Evolutionary conservation across 2,888 invertebrate genomes (phyloP).

Genomic region (Bembecia ichneumoniformis): DNA sequence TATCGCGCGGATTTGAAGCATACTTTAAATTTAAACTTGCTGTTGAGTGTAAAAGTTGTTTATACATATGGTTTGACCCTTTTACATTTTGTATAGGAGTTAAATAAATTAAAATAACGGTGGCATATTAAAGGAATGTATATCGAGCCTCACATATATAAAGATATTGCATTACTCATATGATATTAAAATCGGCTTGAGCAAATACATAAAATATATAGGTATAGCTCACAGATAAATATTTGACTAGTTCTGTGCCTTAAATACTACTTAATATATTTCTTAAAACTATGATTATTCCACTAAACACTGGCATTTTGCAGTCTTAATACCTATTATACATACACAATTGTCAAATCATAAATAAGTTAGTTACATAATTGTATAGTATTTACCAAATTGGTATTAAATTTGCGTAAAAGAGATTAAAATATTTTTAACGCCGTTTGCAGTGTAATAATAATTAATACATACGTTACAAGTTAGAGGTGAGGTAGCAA

Average conservation of each 20-base stretch:
- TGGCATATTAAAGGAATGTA: slow-evolving; percentile 19
- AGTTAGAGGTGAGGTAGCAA: slow-evolving; percentile 69
- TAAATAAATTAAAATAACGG: slow-evolving; percentile 8
- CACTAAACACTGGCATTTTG: slow-evolving; percentile 61
- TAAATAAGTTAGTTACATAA: too few relatives aligned
- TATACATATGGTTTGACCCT: too few relatives aligned
- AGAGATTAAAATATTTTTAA: too few relatives aligned
- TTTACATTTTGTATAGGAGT: too few relatives aligned
- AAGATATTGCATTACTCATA: not conserved
- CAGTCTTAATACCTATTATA: slow-evolving; percentile 51
- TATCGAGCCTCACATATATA: slow-evolving; percentile 8
- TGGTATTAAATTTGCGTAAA: too few relatives aligned
- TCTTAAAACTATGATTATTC: slow-evolving; percentile 38
- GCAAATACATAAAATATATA: slow-evolving; percentile 36
- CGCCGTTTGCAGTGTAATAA: slow-evolving; percentile 5
- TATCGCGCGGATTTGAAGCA: too few relatives aligned
- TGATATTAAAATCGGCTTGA: slow-evolving; percentile 22
- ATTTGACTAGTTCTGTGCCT: slow-evolving; percentile 66
- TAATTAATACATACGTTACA: slow-evolving; percentile 40
- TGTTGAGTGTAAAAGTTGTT: too few relatives aligned
- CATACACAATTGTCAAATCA: slow-evolving; percentile 6
- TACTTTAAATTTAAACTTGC: too few relatives aligned
- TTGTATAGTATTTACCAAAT: too few relatives aligned
- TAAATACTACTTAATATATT: slow-evolving; percentile 34
- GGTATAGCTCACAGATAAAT: slow-evolving; percentile 44